Percentiles rank a stretch among this genome's conserved stretches.
These are phyloP conservation scores for Volucella inanis DNA, from an alignment of 2,888 invertebrate genomes.

Conservation along the genomic window DNA sequence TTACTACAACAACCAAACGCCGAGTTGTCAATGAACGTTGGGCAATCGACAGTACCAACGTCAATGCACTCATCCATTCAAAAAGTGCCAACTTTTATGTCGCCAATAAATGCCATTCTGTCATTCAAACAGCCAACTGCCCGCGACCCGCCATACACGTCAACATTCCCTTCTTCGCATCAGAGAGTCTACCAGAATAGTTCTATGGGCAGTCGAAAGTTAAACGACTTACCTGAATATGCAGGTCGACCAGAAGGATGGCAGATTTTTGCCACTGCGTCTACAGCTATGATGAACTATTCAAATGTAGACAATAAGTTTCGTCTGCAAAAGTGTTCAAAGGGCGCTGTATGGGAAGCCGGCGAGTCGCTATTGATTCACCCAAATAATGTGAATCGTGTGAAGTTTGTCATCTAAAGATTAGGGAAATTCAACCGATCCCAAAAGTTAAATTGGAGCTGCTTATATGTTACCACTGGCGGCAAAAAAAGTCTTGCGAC, in stretches of 20 bases:
- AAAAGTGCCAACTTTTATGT: slow-evolving; percentile 30
- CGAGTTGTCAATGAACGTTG: slow-evolving; percentile 1
- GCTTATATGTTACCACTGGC: slow-evolving; percentile 1
- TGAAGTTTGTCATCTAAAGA: not conserved
- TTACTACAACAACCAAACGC: slow-evolving; percentile 28
- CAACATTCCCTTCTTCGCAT: not conserved
- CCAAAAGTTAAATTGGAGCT: slow-evolving; percentile 4
- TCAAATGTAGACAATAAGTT: not conserved
- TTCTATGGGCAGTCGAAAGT: too few species aligned
- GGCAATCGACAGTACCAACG: slow-evolving; percentile 1
- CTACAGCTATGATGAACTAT: too few species aligned
- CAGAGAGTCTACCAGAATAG: not conserved
- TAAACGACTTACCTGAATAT: too few species aligned
- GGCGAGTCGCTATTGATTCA: not conserved
- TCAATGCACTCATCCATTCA: slow-evolving; percentile 2
- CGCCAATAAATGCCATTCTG: slow-evolving; percentile 14
- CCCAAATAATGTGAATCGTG: not conserved
- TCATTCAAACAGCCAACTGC: slow-evolving; percentile 16
- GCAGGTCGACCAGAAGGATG: slow-evolving; percentile 1
- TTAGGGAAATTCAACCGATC: not conserved
- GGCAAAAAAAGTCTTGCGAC: not conserved
- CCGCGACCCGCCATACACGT: not conserved
- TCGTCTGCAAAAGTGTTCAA: not conserved
- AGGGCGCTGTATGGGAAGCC: not conserved
- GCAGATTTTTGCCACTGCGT: not conserved